Percentiles rank a stretch among this genome's conserved stretches.
Evolutionary conservation across 2,113 vertebrate species (phyloP).

Genomic region (Vidua macroura): DNA sequence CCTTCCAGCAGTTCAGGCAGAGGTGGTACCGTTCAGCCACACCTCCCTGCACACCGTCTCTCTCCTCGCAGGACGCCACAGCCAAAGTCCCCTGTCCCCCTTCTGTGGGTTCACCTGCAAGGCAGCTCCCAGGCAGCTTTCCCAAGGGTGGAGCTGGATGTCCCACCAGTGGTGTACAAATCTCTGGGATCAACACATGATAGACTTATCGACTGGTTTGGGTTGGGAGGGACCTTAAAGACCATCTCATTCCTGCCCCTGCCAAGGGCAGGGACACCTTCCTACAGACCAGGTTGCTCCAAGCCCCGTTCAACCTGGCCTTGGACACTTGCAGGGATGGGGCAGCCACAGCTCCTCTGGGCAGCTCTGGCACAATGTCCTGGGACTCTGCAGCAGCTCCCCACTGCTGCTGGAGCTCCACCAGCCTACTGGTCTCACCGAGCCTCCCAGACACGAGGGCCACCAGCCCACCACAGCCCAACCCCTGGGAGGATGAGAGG

Average conservation of each 20-base stretch:
- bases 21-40: not conserved
- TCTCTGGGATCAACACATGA: not conserved
- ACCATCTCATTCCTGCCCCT: not conserved
- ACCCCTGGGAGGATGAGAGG: not conserved
- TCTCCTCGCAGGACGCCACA: not conserved
- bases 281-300: not conserved
- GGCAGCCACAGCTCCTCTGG: not conserved
- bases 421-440: not conserved
- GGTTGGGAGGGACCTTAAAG: not conserved
- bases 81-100: accelerated
- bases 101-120: accelerated
- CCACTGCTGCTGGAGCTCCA: not conserved
- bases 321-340: not conserved
- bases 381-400: not conserved
- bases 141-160: not conserved
- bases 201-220: not conserved
- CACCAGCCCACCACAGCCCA: not conserved
- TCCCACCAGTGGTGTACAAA: accelerated
- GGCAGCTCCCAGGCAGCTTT: not conserved
- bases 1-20: not conserved
- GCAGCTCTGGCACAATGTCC: not conserved
- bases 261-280: not conserved
- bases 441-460: not conserved
- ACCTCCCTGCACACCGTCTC: not conserved
- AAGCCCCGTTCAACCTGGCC: not conserved